phyloP scores from a whole-genome alignment of 1,140 invertebrate genomes.

The Hormaphis cornu region DNA sequence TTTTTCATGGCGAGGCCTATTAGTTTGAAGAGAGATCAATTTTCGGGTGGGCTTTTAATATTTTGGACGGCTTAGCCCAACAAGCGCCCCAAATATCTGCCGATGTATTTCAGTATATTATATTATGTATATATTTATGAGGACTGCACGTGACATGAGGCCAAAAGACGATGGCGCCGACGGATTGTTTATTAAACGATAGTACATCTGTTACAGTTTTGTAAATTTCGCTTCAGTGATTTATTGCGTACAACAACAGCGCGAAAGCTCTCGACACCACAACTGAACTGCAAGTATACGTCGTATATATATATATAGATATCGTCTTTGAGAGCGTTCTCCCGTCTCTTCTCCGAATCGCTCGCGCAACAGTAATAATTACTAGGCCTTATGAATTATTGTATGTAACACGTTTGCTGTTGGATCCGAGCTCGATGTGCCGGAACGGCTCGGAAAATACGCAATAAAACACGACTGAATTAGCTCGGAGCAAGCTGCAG shows the following conservation, averaged over 20 bases:
- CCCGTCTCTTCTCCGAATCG: neutral
- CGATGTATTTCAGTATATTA: neutral
- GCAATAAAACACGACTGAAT: conserved; percentile 31
- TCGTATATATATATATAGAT: neutral
- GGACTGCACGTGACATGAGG: too few species aligned
- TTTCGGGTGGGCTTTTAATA: too few species aligned
- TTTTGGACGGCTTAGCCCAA: too few species aligned
- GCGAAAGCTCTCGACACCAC: conserved; percentile 1
- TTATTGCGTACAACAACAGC: conserved; percentile 13
- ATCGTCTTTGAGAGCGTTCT: too few species aligned
- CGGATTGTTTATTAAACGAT: conserved; percentile 30
- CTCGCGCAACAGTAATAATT: conserved; percentile 3
- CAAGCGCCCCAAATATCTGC: too few species aligned
- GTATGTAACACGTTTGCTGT: too few species aligned
- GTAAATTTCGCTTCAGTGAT: conserved; percentile 28
- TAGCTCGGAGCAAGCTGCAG: neutral
- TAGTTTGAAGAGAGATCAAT: too few species aligned
- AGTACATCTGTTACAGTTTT: conserved; percentile 31
- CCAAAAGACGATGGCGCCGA: neutral
- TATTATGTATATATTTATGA: neutral
- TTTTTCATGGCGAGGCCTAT: too few species aligned
- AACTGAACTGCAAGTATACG: neutral
- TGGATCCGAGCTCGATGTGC: neutral
- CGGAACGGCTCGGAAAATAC: neutral
- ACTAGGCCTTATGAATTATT: conserved; percentile 21